Base-by-base conservation (phyloP, 1,140 invertebrate species). In the Hestina assimilis region DNA sequence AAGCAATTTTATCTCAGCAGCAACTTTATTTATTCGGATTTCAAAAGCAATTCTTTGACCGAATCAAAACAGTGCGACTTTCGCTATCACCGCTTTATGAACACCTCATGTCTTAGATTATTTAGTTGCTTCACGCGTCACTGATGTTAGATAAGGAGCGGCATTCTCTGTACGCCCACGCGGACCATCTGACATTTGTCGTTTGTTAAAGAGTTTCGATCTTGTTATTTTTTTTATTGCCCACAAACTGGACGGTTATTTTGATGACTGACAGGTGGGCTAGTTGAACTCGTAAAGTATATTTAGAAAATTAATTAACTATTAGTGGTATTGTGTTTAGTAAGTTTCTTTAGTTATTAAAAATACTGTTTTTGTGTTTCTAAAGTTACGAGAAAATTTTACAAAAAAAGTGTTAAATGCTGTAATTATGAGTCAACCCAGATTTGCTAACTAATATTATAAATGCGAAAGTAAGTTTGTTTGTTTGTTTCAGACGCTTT, bases 151-250 rank as follows among this genome's bases (percentile, higher is more conserved):
- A 60, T 68, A 58, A 57, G 15, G 7, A 40, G 69, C 72, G 72
- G 72, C 66, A 40, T 54, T 57, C 33, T 60, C 62, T 75, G 55
- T 70, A 58, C 73, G 63, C 73, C 73, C 46, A 76, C 73, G 68
- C 70, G 65, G 29, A 50, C 53, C 51, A 55, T 60, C 43, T 64
- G 69, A 72, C 69, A 70, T 51, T 75, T 75, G 67, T 72, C 63
- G 59, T 75, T 69, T 66, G 40, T 58, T 59, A 65, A 66, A 61
- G 52, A 63, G 45, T 56, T 54, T 52, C 51, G 41, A 64, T 61
- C 59, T 60, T 57, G 47, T 62, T 62, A 58, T 51, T 38, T 59
- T 50, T 68, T 70, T 58, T 65, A 57, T 58, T 26, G 33, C 41
- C 24, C 35, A 38, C 46, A 26, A 38, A 38, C 24, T 46, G 42